These are phyloP conservation scores for Vanessa cardui DNA, from an alignment of 2,888 invertebrate species.

Conservation along the genomic window DNA sequence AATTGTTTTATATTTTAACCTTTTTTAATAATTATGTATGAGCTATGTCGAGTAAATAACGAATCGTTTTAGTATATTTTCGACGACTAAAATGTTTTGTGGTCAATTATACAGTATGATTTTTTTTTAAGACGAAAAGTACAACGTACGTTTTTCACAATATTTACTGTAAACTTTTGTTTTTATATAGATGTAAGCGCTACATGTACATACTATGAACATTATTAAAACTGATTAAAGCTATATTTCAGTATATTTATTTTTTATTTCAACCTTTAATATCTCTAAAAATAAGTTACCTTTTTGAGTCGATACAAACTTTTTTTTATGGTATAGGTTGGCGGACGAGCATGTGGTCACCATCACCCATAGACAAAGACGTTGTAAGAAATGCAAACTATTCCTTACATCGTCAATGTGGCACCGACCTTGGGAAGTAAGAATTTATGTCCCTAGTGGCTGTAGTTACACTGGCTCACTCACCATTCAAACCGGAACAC, in stretches of 20 bases:
- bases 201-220: constrained; percentile 70
- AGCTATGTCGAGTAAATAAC: neutral
- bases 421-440: too few species aligned
- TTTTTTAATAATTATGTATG: neutral
- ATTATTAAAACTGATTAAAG: constrained; percentile 80
- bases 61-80: neutral
- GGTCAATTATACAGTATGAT: constrained; percentile 17
- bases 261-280: constrained; percentile 39
- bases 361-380: too few species aligned
- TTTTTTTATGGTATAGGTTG: too few species aligned
- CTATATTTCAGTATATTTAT: constrained; percentile 73
- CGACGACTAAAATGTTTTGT: neutral
- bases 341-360: too few species aligned
- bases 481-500: too few species aligned
- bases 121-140: constrained; percentile 26
- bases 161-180: constrained; percentile 76
- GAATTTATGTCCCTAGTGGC: too few species aligned
- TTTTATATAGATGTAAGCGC: constrained; percentile 75
- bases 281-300: too few species aligned
- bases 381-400: too few species aligned
- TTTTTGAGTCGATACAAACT: too few species aligned
- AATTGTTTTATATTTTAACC: neutral
- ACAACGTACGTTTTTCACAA: constrained; percentile 65
- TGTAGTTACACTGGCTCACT: too few species aligned
- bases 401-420: too few species aligned